Evolutionary conservation across 2,888 invertebrate species (phyloP).

Genomic region (Synanthedon andrenaeformis): DNA sequence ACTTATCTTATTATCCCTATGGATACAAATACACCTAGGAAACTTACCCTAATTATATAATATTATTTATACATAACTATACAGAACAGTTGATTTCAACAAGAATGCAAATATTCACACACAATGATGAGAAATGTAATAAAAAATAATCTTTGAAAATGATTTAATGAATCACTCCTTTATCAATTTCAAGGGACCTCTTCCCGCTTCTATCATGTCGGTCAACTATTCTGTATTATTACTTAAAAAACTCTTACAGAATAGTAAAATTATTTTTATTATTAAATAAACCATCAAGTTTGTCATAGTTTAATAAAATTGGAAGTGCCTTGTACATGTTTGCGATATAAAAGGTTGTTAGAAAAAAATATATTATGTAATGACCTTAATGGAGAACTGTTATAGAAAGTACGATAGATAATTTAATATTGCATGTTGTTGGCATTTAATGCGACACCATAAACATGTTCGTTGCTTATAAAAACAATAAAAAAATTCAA

Average conservation of each 20-base stretch:
- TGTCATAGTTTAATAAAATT: background rate
- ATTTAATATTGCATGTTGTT: too few species aligned
- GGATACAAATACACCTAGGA: constrained; percentile 51
- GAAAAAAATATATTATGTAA: too few species aligned
- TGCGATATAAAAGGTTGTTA: background rate
- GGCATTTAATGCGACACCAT: too few species aligned
- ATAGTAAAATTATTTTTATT: background rate
- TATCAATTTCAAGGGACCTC: too few species aligned
- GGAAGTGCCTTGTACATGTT: background rate
- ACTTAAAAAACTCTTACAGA: background rate
- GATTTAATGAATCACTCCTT: background rate
- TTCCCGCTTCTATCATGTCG: too few species aligned
- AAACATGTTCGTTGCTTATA: too few species aligned
- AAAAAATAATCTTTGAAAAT: background rate
- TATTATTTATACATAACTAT: constrained; percentile 30
- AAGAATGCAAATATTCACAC: background rate
- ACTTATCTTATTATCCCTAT: constrained; percentile 52
- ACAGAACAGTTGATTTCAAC: constrained; percentile 30
- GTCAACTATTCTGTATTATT: background rate
- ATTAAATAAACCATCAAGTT: background rate
- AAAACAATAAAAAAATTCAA: too few species aligned
- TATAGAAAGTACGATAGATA: too few species aligned
- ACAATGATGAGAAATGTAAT: background rate
- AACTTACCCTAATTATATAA: constrained; percentile 33
- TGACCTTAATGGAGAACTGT: too few species aligned